Conservation (phyloP, 2,888 invertebrate species). For the Napeogenes sylphis region DNA sequence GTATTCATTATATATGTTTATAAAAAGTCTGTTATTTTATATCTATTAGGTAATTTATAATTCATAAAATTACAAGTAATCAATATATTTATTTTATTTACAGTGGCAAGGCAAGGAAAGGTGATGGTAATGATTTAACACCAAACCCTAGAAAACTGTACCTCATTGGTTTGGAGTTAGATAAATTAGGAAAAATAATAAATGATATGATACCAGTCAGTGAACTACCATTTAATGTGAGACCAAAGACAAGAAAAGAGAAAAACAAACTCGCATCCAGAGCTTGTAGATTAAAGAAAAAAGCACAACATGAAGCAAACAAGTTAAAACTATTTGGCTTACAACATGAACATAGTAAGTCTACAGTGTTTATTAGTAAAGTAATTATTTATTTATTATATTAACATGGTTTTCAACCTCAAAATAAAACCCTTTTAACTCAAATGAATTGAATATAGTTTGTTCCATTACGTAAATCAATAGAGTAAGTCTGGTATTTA, state of each 20-base stretch:
- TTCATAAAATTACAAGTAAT: not conserved
- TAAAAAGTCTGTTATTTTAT: too few species aligned
- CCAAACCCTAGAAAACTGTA: constrained; percentile 95
- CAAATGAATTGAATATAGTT: too few species aligned
- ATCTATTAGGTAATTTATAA: not conserved
- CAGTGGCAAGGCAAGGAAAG: constrained; percentile 94
- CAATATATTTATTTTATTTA: constrained; percentile 24
- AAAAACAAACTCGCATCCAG: constrained; percentile 98
- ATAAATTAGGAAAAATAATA: constrained; percentile 92
- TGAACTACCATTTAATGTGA: constrained; percentile 91
- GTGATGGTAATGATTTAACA: constrained; percentile 97
- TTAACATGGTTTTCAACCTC: not conserved
- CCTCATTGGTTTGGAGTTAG: constrained; percentile 93
- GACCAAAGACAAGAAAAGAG: constrained; percentile 96
- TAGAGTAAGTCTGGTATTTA: too few species aligned
- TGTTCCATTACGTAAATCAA: too few species aligned
- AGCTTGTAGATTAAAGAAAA: constrained; percentile 97
- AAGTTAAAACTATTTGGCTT: constrained; percentile 96
- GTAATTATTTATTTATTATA: not conserved
- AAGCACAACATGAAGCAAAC: constrained; percentile 99
- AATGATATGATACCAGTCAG: constrained; percentile 97
- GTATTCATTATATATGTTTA: too few species aligned
- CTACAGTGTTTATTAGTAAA: not conserved
- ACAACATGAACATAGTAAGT: constrained; percentile 95
- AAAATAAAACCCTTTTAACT: too few species aligned